Percentiles rank a stretch among this genome's conserved stretches.
These are phyloP conservation scores for Epinephelus awoara DNA, from an alignment of 2,797 vertebrate species.

Conservation along the genomic window DNA sequence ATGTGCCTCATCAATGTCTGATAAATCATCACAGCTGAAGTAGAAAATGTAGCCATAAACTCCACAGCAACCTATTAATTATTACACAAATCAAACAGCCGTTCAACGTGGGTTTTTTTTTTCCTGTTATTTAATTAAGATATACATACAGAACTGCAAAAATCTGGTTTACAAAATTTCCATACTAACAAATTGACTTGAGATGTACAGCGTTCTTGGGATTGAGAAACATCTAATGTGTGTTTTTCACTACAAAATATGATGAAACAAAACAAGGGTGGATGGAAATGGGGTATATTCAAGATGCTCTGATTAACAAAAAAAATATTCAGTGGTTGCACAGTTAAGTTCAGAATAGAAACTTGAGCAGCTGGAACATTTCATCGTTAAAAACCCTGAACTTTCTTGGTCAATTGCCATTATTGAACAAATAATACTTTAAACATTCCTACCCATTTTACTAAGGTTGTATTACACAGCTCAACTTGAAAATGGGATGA, in stretches of 20 bases:
- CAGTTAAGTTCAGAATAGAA: conserved; percentile 45
- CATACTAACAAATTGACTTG: conserved; percentile 81
- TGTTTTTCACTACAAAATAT: conserved; percentile 61
- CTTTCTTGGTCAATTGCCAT: conserved; percentile 36
- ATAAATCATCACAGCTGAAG: not conserved
- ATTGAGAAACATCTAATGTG: conserved; percentile 45
- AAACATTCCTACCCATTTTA: conserved; percentile 35
- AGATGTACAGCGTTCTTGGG: conserved; percentile 76
- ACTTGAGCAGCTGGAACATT: conserved; percentile 39
- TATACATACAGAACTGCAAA: conserved; percentile 88
- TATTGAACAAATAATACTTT: conserved; percentile 36
- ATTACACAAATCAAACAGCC: conserved; percentile 39
- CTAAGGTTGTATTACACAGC: conserved; percentile 24
- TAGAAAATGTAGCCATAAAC: not conserved
- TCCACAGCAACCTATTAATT: not conserved
- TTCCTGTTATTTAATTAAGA: conserved; percentile 81
- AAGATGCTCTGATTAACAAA: conserved; percentile 40
- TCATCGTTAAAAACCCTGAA: conserved; percentile 40
- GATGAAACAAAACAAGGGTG: conserved; percentile 33
- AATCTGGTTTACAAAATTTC: conserved; percentile 88
- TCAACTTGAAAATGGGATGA: conserved; percentile 48
- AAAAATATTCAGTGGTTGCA: conserved; percentile 47
- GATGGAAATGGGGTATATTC: conserved; percentile 45
- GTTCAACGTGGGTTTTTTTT: conserved; percentile 17
- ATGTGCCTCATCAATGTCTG: not conserved